Base-by-base conservation (phyloP, 2,113 vertebrate species). In the Tragelaphus scriptus region DNA sequence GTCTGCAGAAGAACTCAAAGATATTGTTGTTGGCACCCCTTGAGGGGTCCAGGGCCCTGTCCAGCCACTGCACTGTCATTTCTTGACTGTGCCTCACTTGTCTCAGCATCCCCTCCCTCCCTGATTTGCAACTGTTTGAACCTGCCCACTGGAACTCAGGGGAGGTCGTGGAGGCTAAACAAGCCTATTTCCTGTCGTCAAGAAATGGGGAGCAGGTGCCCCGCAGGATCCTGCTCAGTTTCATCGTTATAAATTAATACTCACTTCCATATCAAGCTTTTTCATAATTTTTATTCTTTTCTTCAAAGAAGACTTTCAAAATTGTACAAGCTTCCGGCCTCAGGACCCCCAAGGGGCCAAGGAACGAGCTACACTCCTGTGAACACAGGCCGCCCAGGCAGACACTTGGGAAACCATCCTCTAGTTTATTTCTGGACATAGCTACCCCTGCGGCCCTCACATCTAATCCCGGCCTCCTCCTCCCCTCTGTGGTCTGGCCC, bases 201-300 rank as follows among this genome's bases (percentile, higher is more conserved):
- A 81, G 79, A 81, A 53, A 53, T 21, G 28, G 16, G 17, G 30
- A 75, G 79, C 47, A n/a, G 28, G 47, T 32, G 49, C 79, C 79
- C 1, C 6, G 0, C 28, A 81, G 30, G 49, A 47, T 53, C 79
- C 79, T 81, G 30, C 79, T 81, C 30, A 19, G 79, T 53, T 81
- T 53, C 79, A 53, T 91, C 28, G 28, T 88, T 85, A 40, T 79
- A 84, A 86, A 92, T 61, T 85, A 89, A 79, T 75, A 90, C 30
- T 82, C 30, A 77, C 14, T 90, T 79, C 19, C 30, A 61, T 84
- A 9, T 63, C 30, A 47, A 59, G 32, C 51, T 26, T 59, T 82
- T 81, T 75, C 32, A 59, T 53, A 65, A 51, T 77, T 94, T 81
- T 55, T 81, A 53, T 65, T 36, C 10, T 55, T 85, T 85, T 86